These are phyloP conservation scores for Bos indicus DNA, from an alignment of 2,113 vertebrate species.

Conservation along the genomic window DNA sequence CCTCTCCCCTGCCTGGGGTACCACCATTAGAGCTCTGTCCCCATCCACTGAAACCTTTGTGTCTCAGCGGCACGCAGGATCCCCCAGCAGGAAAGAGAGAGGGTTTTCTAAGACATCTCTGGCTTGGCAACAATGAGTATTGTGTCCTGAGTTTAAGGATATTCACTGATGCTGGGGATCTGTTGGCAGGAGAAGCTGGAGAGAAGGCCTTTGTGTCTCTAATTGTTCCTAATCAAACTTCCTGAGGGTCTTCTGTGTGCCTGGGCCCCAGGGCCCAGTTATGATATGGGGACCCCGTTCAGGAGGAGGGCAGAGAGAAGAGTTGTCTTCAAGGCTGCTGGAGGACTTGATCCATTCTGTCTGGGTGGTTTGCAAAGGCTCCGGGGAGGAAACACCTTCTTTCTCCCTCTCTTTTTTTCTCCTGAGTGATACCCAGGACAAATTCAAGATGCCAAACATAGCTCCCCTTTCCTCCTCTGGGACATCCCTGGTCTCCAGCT, in stretches of 20 bases:
- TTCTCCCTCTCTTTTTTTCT: neutral
- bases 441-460: neutral
- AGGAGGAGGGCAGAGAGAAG: neutral
- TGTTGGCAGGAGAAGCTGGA: neutral
- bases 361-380: constrained; percentile 1
- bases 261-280: neutral
- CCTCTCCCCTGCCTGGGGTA: neutral
- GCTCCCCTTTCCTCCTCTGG: neutral
- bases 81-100: neutral
- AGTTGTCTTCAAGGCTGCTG: too few relatives aligned
- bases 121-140: constrained; percentile 30
- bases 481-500: neutral
- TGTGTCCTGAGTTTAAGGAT: neutral
- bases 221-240: neutral
- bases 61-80: neutral
- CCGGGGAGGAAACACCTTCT: neutral
- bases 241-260: constrained; percentile 26
- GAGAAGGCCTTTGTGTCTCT: neutral
- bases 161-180: neutral
- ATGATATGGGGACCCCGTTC: neutral
- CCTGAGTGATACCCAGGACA: neutral
- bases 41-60: constrained; percentile 39
- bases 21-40: neutral
- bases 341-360: neutral
- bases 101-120: constrained; percentile 20